Evolutionary conservation across 1,140 invertebrate species (phyloP), one percentile per base, ranked within the genome.

Genomic region (Anagrus nilaparvatae): DNA sequence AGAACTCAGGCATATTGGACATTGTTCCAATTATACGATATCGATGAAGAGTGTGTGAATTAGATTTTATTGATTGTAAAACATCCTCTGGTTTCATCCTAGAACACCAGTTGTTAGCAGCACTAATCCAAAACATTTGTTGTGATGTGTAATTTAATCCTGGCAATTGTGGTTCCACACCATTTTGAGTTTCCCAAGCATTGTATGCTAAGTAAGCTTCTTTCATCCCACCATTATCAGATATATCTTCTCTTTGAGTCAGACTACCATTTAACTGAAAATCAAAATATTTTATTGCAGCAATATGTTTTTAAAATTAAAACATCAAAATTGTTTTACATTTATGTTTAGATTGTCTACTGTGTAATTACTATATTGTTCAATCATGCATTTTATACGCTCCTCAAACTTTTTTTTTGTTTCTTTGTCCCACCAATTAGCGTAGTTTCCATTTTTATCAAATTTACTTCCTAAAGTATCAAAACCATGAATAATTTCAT

Each of bases 1-100:
- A 71, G 67, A 94, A 95, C 36, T 89, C 81, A 46, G 78, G 72
- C 62, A 84, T 79, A 63, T 95, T 94, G 34, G 84, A 83, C 30
- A 93, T 65, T 3, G 87, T 82, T 12, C 88, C 87, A 44, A 83
- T 73, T 3, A 93, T 83, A 34, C 87, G 77, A 73, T 80, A 87
- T 43, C 75, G 73, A 2, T 78, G 74, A 0, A 81, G 77, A 25
- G 6, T 25, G 24, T 25, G 24, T 24, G 87, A 82, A 0, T 82
- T 81, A 25, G 6, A 12, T 7, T 12, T 12, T 7, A 68, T 70
- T 43, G 71, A 63, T 6, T 8, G 13, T 35, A 47, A 32, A 58
- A 73, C 31, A 58, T 14, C 20, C 17, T 8, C 0, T 1, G 0
- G 4, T 1, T 0, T 17, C 70, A 2, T 71, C 65, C 36, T 35